A percentile compares a stretch with the other conserved stretches of the same genome.
phyloP scores from a whole-genome alignment of 2,888 invertebrate species.

The Clepsis dumicolana region DNA sequence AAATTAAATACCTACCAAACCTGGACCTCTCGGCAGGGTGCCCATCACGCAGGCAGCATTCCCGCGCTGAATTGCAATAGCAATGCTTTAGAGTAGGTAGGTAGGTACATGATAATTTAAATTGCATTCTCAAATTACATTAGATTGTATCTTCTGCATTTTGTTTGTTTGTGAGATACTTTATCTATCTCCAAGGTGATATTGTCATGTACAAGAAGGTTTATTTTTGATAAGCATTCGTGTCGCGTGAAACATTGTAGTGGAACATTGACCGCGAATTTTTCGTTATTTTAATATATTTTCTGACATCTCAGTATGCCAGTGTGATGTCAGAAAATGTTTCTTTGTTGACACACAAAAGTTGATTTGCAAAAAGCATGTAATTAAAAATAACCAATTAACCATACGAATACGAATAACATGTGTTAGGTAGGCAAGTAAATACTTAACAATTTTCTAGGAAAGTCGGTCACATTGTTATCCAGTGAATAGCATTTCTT shows the following conservation, averaged over 20 bases:
- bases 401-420: not conserved
- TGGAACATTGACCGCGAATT: conserved; percentile 9
- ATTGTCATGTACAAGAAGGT: conserved; percentile 14
- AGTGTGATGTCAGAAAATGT: conserved; percentile 23
- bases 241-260: not conserved
- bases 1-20: no score
- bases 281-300: conserved; percentile 1
- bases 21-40: no score
- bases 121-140: conserved; percentile 36
- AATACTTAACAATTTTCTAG: not conserved
- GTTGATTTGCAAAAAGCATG: not conserved
- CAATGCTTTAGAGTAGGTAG: no score
- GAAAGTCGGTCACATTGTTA: not conserved
- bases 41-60: no score
- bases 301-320: not conserved
- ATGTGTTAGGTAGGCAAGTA: no score
- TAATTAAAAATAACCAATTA: not conserved
- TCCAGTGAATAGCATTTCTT: not conserved
- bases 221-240: conserved; percentile 28
- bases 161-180: conserved; percentile 28
- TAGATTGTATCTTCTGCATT: conserved; percentile 33
- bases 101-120: conserved; percentile 4
- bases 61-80: no score
- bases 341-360: conserved; percentile 20
- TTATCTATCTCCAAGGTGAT: conserved; percentile 42